These are phyloP conservation scores for Dasyornis broadbenti DNA, from an alignment of 2,113 vertebrate genomes.

Conservation along the genomic window DNA sequence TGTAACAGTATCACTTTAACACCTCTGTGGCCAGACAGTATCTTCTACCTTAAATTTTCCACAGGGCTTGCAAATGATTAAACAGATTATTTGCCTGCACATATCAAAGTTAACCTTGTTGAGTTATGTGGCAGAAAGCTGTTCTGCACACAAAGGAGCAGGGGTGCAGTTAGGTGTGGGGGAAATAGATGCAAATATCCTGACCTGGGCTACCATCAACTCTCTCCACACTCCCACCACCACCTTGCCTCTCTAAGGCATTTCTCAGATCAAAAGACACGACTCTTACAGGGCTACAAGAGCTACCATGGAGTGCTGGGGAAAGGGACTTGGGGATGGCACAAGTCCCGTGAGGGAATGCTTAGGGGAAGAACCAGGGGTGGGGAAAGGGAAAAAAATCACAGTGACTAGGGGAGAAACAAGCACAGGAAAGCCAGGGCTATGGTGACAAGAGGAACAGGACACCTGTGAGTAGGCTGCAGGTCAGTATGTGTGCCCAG, in stretches of 20 bases:
- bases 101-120: not conserved
- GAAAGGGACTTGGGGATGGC: not conserved
- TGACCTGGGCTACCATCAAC: rapidly evolving
- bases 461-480: not conserved
- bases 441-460: not conserved
- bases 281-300: not conserved
- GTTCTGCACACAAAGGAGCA: not conserved
- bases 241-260: rapidly evolving
- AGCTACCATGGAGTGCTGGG: rapidly evolving
- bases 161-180: rapidly evolving
- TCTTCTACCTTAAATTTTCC: not conserved
- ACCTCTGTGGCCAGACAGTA: not conserved
- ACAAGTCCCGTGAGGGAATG: rapidly evolving
- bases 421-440: not conserved
- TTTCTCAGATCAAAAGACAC: not conserved
- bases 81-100: not conserved
- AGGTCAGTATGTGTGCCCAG: not conserved
- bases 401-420: not conserved
- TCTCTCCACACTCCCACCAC: not conserved
- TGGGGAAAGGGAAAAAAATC: not conserved
- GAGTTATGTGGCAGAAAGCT: not conserved
- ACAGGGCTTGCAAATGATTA: not conserved
- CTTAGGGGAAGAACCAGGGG: not conserved
- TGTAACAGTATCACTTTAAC: not conserved
- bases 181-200: rapidly evolving